Base-by-base conservation (phyloP, 2,113 vertebrate genomes). In the Psilopogon haemacephalus region DNA sequence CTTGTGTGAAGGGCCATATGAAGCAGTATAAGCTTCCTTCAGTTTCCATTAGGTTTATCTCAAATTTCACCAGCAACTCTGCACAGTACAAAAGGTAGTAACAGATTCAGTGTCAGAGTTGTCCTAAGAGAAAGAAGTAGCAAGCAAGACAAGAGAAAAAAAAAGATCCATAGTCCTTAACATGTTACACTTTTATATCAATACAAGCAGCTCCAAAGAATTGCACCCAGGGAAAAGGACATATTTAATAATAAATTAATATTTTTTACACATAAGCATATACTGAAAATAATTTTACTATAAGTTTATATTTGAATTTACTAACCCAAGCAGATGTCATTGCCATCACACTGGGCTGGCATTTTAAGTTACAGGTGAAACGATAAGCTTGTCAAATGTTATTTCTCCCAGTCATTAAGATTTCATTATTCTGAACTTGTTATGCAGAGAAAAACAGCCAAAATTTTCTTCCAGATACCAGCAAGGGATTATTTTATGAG, bases 1-100 rank as follows among this genome's bases (percentile, higher is more conserved):
- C 5, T 48, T 0, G 5, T 50, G 10, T 0, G 2, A 71, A 87
- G 4, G 7, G 69, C 9, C 9, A 1, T 2, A 16, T 3, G 9
- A 26, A 75, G 23, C 0, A 64, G 2, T 4, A 17, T 33, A 7
- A 58, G 4, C 14, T 69, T 79, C 6, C 8, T 46, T 68, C 14
- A 8, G 40, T 26, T 94, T 16, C 27, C 0, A 0, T 32, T 30
- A 50, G 2, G 3, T 35, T 72, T 20, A 15, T 7, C 7, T 37
- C 16, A 37, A 72, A 62, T 0, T 0, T 7, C 12, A 54, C 8
- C 35, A 87, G 8, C 1, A 62, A 0, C 21, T 50, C 27, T 46
- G 13, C 6, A 76, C 14, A n/a, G 21, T 21, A 28, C 4, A 5
- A 38, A 42, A 72, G 2, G 4, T 56, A 15, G 26, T 17, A 13